Percentiles rank a stretch among this genome's conserved stretches.
phyloP scores from a whole-genome alignment of 2,888 invertebrate genomes.

The Horisme vitalbata region DNA sequence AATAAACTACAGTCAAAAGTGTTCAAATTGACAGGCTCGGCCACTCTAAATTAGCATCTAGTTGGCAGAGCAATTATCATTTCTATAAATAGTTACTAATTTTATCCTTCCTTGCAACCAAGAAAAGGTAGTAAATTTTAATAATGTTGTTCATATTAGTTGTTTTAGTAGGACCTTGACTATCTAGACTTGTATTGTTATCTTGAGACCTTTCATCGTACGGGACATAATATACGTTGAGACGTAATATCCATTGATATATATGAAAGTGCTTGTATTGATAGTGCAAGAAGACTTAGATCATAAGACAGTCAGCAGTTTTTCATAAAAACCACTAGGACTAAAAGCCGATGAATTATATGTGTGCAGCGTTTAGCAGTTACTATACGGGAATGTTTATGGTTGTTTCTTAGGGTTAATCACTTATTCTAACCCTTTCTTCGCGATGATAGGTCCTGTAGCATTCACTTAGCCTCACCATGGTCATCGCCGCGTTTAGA shows the following conservation, averaged over 20 bases:
- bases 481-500: too few species aligned
- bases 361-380: too few species aligned
- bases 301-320: too few species aligned
- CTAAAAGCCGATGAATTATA: too few species aligned
- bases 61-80: constrained; percentile 28
- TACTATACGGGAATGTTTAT: too few species aligned
- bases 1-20: neutral
- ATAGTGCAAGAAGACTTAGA: too few species aligned
- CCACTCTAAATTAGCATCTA: constrained; percentile 13
- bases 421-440: too few species aligned
- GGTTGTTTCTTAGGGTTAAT: too few species aligned
- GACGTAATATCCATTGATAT: neutral
- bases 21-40: constrained; percentile 1
- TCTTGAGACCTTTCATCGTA: constrained; percentile 2
- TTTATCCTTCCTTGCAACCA: constrained; percentile 12
- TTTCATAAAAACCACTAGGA: neutral
- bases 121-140: constrained; percentile 17
- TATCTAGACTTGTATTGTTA: constrained; percentile 1
- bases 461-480: too few species aligned
- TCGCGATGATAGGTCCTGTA: too few species aligned
- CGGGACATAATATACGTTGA: neutral
- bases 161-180: constrained; percentile 12
- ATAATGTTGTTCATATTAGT: constrained; percentile 10
- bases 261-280: too few species aligned
- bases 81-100: constrained; percentile 18